phyloP scores from a whole-genome alignment of 1,140 invertebrate species.

The Cyclina sinensis region DNA sequence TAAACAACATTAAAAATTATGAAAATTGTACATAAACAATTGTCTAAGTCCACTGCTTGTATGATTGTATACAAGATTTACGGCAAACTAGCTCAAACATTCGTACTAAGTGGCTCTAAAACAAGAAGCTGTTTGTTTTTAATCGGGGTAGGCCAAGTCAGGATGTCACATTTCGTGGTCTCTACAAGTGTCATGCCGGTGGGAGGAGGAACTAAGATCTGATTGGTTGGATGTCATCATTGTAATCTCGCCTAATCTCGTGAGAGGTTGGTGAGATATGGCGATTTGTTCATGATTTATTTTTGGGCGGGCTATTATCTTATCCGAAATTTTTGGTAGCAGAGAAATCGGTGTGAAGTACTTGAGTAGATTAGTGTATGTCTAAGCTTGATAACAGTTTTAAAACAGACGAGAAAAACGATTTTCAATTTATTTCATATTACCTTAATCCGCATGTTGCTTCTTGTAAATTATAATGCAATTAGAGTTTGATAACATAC shows the following conservation, averaged over 20 bases:
- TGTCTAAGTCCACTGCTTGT: slow-evolving; percentile 43
- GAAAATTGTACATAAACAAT: slow-evolving; percentile 58
- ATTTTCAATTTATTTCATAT: slow-evolving; percentile 59
- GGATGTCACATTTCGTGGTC: slow-evolving; percentile 62
- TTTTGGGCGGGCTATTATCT: slow-evolving; percentile 56
- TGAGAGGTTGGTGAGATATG: slow-evolving; percentile 3
- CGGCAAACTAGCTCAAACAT: slow-evolving; percentile 64
- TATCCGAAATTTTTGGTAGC: slow-evolving; percentile 56
- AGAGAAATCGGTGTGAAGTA: slow-evolving; percentile 11
- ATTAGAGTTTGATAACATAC: slow-evolving; percentile 37
- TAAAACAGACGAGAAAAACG: slow-evolving; percentile 37
- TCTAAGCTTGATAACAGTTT: slow-evolving; percentile 50
- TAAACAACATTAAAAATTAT: slow-evolving; percentile 66
- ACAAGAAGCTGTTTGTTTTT: slow-evolving; percentile 62
- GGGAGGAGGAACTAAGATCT: background rate
- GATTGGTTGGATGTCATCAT: slow-evolving; percentile 37
- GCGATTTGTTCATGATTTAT: slow-evolving; percentile 20
- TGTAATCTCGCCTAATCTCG: slow-evolving; percentile 54
- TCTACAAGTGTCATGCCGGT: slow-evolving; percentile 60
- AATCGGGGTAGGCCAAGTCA: slow-evolving; percentile 12
- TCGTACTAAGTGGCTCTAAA: slow-evolving; percentile 62
- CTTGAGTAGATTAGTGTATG: slow-evolving; percentile 27
- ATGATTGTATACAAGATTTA: slow-evolving; percentile 48
- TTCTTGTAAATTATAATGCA: slow-evolving; percentile 42
- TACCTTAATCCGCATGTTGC: slow-evolving; percentile 59